Evolutionary conservation across 2,113 vertebrate species (phyloP).

Genomic region (Limanda limanda): DNA sequence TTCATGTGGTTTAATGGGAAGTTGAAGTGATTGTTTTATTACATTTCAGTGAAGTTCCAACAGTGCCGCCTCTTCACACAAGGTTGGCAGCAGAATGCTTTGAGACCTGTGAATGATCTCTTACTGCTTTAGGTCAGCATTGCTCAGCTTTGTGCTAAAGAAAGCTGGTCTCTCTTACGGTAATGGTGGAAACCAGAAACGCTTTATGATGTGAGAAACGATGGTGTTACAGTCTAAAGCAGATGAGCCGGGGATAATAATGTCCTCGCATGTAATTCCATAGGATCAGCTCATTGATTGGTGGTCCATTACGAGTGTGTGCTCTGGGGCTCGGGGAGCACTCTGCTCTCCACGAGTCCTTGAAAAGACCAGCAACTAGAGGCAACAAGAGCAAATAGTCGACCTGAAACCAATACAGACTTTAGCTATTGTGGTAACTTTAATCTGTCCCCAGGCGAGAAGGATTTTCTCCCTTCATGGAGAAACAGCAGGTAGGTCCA

Average conservation of each 20-base stretch:
- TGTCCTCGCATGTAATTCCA: conserved; percentile 64
- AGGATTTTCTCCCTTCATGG: conserved; percentile 29
- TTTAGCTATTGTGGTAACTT: conserved; percentile 45
- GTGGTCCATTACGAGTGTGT: conserved; percentile 61
- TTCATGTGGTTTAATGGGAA: not conserved
- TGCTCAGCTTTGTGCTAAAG: conserved; percentile 3
- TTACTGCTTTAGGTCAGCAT: not conserved
- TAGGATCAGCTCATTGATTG: conserved; percentile 71
- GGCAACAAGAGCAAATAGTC: conserved; percentile 47
- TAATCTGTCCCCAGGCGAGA: conserved; percentile 65
- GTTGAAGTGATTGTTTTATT: not conserved
- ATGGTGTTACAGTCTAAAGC: conserved; percentile 18
- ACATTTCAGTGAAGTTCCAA: not conserved
- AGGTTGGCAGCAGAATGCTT: not conserved
- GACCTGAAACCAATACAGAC: conserved; percentile 54
- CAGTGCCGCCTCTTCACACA: not conserved
- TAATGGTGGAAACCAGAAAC: conserved; percentile 51
- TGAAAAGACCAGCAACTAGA: conserved; percentile 55
- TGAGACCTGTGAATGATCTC: not conserved
- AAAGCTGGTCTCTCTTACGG: conserved; percentile 14
- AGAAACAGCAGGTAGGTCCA: conserved; percentile 36
- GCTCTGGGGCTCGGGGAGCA: conserved; percentile 60
- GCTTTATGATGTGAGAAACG: conserved; percentile 44
- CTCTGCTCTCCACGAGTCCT: conserved; percentile 52
- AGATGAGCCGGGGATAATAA: conserved; percentile 51